Percentiles rank a stretch among this genome's conserved stretches.
These are phyloP conservation scores for Argya squamiceps DNA, from an alignment of 2,797 vertebrate genomes.

Conservation along the genomic window DNA sequence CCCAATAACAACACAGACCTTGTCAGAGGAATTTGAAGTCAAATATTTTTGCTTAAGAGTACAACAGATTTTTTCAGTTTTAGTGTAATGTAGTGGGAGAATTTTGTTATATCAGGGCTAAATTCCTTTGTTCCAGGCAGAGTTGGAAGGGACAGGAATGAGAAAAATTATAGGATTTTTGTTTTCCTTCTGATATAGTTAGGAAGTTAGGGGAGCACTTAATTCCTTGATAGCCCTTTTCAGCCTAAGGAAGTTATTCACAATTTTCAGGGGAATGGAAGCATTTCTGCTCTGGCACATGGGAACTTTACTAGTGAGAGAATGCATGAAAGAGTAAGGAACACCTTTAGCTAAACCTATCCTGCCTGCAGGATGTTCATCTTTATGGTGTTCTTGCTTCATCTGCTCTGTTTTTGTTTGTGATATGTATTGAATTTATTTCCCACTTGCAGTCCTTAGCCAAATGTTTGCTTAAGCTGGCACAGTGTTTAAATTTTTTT, in stretches of 20 bases:
- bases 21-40: not conserved
- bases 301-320: not conserved
- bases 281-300: not conserved
- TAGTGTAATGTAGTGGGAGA: not conserved
- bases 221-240: not conserved
- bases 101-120: not conserved
- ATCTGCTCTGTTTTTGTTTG: not conserved
- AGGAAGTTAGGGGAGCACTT: not conserved
- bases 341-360: not conserved
- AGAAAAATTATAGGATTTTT: not conserved
- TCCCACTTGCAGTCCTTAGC: not conserved
- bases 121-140: not conserved
- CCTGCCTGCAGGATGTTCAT: not conserved
- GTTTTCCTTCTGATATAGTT: not conserved
- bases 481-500: not conserved
- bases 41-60: not conserved
- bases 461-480: not conserved
- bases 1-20: not conserved
- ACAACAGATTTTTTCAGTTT: not conserved
- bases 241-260: not conserved
- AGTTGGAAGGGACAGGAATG: not conserved
- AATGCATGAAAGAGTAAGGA: not conserved
- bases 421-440: not conserved
- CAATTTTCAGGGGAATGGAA: not conserved
- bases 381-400: not conserved